These are phyloP conservation scores for Petrocephalus schoutedeni DNA, from an alignment of 2,797 vertebrate species.

Conservation along the genomic window DNA sequence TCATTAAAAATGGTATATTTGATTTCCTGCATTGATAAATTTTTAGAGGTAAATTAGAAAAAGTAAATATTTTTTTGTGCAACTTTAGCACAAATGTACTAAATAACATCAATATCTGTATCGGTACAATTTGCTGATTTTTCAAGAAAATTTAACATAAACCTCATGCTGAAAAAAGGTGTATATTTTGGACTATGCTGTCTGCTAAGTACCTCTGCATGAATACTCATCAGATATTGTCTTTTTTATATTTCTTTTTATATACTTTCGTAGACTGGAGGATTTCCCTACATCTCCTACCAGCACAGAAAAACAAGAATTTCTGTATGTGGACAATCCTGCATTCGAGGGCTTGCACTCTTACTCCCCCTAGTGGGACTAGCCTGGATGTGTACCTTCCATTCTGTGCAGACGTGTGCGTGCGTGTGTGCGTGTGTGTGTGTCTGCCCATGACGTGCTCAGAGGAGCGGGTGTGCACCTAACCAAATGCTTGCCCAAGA, in stretches of 20 bases:
- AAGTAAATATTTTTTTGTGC: background rate
- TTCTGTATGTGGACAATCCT: constrained; percentile 86
- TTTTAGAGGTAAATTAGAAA: background rate
- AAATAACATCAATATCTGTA: background rate
- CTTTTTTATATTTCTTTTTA: constrained; percentile 66
- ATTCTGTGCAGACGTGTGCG: background rate
- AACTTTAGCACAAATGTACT: background rate
- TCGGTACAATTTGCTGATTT: background rate
- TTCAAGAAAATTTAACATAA: background rate
- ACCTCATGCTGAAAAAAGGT: background rate
- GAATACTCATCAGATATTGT: constrained; percentile 54
- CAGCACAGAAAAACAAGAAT: constrained; percentile 99
- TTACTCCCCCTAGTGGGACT: background rate
- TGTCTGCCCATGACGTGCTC: background rate
- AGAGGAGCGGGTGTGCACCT: background rate
- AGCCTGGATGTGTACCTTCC: background rate
- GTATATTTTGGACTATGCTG: constrained; percentile 12
- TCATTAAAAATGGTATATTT: background rate
- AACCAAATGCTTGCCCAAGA: background rate
- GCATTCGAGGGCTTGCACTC: constrained; percentile 52
- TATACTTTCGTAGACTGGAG: constrained; percentile 88
- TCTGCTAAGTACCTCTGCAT: constrained; percentile 38
- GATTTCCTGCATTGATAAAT: too few species aligned
- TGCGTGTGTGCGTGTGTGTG: background rate
- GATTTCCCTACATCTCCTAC: constrained; percentile 99